A percentile compares a stretch with the other conserved stretches of the same genome.
Evolutionary conservation across 2,888 invertebrate genomes (phyloP).

Genomic region (Napeogenes inachia): DNA sequence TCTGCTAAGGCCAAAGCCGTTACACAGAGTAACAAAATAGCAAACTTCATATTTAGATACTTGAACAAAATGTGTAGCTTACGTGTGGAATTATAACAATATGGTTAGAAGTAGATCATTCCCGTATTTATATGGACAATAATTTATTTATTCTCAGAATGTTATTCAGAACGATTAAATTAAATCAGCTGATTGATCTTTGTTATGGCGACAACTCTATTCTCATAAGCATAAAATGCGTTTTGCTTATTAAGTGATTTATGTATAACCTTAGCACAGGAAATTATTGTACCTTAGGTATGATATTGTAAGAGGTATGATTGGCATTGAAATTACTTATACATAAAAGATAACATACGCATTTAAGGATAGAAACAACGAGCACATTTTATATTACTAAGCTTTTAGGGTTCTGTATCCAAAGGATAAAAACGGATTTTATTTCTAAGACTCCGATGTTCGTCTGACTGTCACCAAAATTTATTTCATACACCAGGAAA

Average conservation of each 20-base stretch:
- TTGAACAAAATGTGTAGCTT: constrained; percentile 9
- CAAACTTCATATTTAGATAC: constrained; percentile 14
- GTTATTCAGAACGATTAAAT: constrained; percentile 29
- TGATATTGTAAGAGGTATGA: too few species aligned
- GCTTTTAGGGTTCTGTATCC: too few species aligned
- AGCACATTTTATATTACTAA: too few species aligned
- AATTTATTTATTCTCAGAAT: constrained; percentile 30
- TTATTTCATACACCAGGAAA: too few species aligned
- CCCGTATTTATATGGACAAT: constrained; percentile 21
- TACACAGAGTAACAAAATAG: constrained; percentile 39
- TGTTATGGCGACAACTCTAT: constrained; percentile 15
- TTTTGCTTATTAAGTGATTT: neutral
- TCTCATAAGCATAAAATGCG: neutral
- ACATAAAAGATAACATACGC: too few species aligned
- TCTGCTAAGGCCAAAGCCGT: constrained; percentile 43
- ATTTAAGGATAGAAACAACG: too few species aligned
- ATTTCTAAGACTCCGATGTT: too few species aligned
- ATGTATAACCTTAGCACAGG: neutral
- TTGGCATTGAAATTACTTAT: too few species aligned
- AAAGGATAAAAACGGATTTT: too few species aligned
- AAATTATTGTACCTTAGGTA: neutral
- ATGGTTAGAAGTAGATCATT: constrained; percentile 27
- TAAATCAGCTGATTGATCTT: constrained; percentile 26
- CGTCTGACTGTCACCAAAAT: too few species aligned
- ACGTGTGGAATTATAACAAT: constrained; percentile 8